Percentiles rank a stretch among this genome's conserved stretches.
These are phyloP conservation scores for Cirrhinus molitorella DNA, from an alignment of 2,797 vertebrate species.

Conservation along the genomic window DNA sequence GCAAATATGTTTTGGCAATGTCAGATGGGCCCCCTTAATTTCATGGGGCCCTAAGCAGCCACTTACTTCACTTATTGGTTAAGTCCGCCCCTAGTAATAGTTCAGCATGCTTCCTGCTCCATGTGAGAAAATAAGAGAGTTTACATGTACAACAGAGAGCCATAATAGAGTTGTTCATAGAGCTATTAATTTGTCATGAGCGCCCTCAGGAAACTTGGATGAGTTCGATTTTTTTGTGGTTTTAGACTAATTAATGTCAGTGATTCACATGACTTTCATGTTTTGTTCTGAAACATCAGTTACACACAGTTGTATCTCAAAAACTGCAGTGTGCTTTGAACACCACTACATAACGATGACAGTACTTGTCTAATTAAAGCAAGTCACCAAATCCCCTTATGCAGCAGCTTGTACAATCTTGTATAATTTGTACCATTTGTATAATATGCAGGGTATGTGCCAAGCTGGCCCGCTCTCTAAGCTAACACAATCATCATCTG, in stretches of 20 bases:
- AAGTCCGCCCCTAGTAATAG: too few species aligned
- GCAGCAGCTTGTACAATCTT: background rate
- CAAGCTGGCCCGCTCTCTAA: background rate
- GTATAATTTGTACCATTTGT: background rate
- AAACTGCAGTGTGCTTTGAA: background rate
- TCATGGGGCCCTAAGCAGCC: too few species aligned
- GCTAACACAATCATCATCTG: slow-evolving; percentile 1
- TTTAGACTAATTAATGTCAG: background rate
- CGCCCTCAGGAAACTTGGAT: background rate
- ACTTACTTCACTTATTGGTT: too few species aligned
- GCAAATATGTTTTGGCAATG: too few species aligned
- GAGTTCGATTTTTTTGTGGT: background rate
- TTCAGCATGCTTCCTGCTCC: background rate
- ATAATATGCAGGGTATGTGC: slow-evolving; percentile 1
- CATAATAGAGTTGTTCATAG: too few species aligned
- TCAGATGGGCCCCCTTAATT: too few species aligned
- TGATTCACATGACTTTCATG: background rate
- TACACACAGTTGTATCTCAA: background rate
- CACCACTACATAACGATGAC: background rate
- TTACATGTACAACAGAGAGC: background rate
- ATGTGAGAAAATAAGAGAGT: background rate
- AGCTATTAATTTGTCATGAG: background rate
- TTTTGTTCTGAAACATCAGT: background rate
- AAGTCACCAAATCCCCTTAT: background rate
- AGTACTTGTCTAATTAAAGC: background rate